Base-by-base conservation (phyloP, 2,888 invertebrate genomes). In the Theretra japonica region DNA sequence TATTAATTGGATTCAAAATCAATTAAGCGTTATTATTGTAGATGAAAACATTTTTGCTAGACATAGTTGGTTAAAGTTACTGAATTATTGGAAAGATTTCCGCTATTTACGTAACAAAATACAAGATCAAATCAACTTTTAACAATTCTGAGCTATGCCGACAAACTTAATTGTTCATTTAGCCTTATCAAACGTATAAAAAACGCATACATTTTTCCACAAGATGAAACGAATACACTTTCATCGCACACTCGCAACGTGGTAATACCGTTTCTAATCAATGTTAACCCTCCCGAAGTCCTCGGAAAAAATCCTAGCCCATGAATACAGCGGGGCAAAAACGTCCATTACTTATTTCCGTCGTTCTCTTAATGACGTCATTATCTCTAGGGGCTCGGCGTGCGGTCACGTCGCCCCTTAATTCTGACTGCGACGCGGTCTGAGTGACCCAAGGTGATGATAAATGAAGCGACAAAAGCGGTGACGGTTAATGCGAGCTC, bases 291-390 rank as follows among this genome's bases (percentile, higher is more conserved):
- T 60, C 73, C 65, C 69, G 41, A n/a, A 58, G 73, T 41, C 56
- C 71, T 72, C 68, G 56, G 53, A 74, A 77, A 80, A 82, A 83
- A 83, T 75, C 79, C 77, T 75, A 80, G 78, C 80, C 83, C 81
- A 86, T 87, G 86, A 87, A 89, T 86, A 85, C 80, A 73, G 78
- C 69, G 76, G 77, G 79, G 85, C 86, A 90, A 90, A 90, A 90
- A 88, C 85, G 82, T 82, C 87, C 88, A 89, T 90, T 88, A 89
- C 86, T 88, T 89, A 87, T 84, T 88, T 86, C 82, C 81, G 83
- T 80, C 82, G 82, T 84, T 85, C 84, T 85, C 86, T 87, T 92
- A 92, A 92, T 91, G 92, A 92, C 91, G 88, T 90, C 91, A 91
- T 92, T 91, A 91, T 91, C 90, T 89, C 82, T 84, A 83, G 86